phyloP scores from a whole-genome alignment of 2,888 invertebrate species.

The Bellardia pandia region DNA sequence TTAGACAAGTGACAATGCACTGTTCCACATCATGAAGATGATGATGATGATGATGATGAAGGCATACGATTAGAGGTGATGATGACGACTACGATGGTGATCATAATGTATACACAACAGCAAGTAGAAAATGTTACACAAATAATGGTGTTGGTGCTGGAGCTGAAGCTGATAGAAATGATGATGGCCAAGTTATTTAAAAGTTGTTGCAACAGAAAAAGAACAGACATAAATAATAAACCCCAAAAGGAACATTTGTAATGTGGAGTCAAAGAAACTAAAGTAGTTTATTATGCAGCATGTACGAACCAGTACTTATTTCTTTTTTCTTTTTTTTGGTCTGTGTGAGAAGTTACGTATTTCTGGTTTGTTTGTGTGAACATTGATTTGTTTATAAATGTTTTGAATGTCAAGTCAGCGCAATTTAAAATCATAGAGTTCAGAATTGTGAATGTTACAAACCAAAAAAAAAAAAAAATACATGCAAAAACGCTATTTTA shows the following conservation, averaged over 20 bases:
- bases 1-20: slow-evolving; percentile 61
- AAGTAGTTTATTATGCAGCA: slow-evolving; percentile 52
- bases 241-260: slow-evolving; percentile 70
- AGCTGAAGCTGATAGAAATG: slow-evolving; percentile 15
- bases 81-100: slow-evolving; percentile 40
- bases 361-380: slow-evolving; percentile 2
- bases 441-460: slow-evolving; percentile 35
- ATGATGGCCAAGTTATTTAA: slow-evolving; percentile 56
- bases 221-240: slow-evolving; percentile 50
- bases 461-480: slow-evolving; percentile 11
- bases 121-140: slow-evolving; percentile 25
- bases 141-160: neutral
- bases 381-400: slow-evolving; percentile 65
- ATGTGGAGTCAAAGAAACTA: slow-evolving; percentile 27
- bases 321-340: neutral
- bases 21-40: slow-evolving; percentile 36
- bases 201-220: slow-evolving; percentile 16
- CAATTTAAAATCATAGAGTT: slow-evolving; percentile 69
- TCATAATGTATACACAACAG: slow-evolving; percentile 50
- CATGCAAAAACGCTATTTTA: slow-evolving; percentile 4
- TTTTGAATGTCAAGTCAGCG: slow-evolving; percentile 72
- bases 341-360: neutral
- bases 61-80: slow-evolving; percentile 11
- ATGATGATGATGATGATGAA: slow-evolving; percentile 41
- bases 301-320: neutral